Base-by-base conservation (phyloP, 2,888 invertebrate genomes). In the Stenurella melanura region DNA sequence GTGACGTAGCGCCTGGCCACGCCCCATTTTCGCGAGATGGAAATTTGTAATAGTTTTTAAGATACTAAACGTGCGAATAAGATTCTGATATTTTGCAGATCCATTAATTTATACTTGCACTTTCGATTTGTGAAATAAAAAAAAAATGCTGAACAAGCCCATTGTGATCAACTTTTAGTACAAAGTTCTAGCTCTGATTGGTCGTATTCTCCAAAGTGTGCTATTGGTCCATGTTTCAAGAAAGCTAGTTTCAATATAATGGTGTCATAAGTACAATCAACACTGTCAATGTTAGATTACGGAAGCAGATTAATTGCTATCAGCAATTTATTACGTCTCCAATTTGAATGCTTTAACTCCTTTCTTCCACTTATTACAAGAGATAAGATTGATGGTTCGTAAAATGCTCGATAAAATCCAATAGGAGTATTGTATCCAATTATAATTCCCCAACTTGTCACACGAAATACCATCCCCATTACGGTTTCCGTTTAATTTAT, bases 351-450 rank as follows among this genome's bases (percentile, higher is more conserved):
- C 50, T 15, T 50, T 50, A 6, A 12, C 12, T n/a, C 15, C n/a
- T 50, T 17, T n/a, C 50, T 50, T 50, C n/a, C 50, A 42, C 7
- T 42, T 50, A 34, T 34, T 26, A 15, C 4, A 42, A 50, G 50
- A n/a, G 50, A 50, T 50, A 50, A n/a, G 50, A 50, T 50, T 50
- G 15, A 50, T 50, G 50, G n/a, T 50, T 50, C 50, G n/a, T 50
- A 50, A n/a, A 50, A n/a, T n/a, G 50, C 15, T 42, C 50, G 50
- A 50, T 50, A 42, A 42, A 42, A 42, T 42, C 30, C 30, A 34
- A 42, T 42, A n/a, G 50, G 50, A 17, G 50, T 15, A 50, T 50
- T 15, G 50, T 50, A n/a, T 50, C n/a, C 0, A 42, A 9, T 42
- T 42, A 42, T 42, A 42, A 42, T 42, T 42, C 12, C 15, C 10